phyloP scores from a whole-genome alignment of 2,888 invertebrate genomes.

The Zaprionus obscuricornis region DNA sequence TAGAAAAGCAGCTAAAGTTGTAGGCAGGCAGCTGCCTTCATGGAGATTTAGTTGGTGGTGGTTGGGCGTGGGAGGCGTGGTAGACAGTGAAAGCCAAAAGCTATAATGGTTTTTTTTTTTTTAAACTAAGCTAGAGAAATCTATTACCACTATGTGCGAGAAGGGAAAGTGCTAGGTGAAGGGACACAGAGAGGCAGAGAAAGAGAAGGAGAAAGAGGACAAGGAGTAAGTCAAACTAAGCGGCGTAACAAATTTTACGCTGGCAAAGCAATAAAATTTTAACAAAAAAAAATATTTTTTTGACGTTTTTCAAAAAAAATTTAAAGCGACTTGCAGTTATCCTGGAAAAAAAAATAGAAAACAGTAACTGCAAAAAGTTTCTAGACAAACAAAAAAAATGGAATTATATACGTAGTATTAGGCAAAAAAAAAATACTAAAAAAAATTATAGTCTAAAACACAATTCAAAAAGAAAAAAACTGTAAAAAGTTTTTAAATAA shows the following conservation, averaged over 20 bases:
- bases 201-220: not conserved
- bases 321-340: slow-evolving; percentile 4
- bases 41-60: no score
- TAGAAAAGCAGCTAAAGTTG: no score
- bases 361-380: not conserved
- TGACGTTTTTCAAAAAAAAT: slow-evolving; percentile 11
- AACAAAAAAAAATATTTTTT: slow-evolving; percentile 28
- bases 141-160: slow-evolving; percentile 55
- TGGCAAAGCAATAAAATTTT: slow-evolving; percentile 67
- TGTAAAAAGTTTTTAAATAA: no score
- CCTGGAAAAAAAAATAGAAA: no score
- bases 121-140: slow-evolving; percentile 61
- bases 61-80: not conserved
- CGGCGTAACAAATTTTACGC: slow-evolving; percentile 68
- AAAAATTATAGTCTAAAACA: not conserved
- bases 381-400: no score
- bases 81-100: slow-evolving; percentile 28
- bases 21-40: no score
- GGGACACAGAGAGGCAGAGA: not conserved
- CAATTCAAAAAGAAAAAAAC: no score
- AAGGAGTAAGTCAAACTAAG: slow-evolving; percentile 44
- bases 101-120: slow-evolving; percentile 33
- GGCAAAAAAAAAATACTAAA: not conserved
- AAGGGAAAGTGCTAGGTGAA: not conserved
- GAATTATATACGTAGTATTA: not conserved